A percentile compares a stretch with the other conserved stretches of the same genome.
phyloP scores from a whole-genome alignment of 30 jellyfish, hydroid and myxozoan species.

The Aurelia coerulea region DNA sequence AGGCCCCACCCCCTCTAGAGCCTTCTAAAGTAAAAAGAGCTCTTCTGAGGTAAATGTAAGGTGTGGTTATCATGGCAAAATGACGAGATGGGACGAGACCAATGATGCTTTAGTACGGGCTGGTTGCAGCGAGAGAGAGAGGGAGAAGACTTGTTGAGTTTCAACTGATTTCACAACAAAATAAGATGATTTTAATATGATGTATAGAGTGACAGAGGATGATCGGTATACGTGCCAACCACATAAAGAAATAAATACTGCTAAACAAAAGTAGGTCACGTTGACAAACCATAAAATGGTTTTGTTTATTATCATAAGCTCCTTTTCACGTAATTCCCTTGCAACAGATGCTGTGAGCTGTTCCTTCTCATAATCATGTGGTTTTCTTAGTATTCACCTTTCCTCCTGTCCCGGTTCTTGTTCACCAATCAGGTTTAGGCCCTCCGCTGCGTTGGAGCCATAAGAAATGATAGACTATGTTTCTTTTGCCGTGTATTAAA shows the following conservation, averaged over 20 bases:
- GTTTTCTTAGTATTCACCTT: neutral
- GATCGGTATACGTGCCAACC: no score
- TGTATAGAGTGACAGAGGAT: no score
- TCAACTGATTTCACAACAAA: no score
- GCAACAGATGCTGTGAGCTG: constrained; percentile 10
- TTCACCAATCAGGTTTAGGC: neutral
- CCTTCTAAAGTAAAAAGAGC: no score
- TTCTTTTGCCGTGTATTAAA: neutral
- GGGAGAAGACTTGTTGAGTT: no score
- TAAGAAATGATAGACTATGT: neutral
- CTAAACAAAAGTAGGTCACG: constrained; percentile 19
- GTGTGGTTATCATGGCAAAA: no score
- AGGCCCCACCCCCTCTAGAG: no score
- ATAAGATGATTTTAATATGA: no score
- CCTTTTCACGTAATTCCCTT: constrained; percentile 14
- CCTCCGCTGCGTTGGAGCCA: constrained; percentile 4
- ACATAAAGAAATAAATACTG: neutral
- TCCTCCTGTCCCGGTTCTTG: neutral
- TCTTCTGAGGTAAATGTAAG: no score
- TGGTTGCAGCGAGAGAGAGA: no score
- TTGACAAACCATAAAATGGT: constrained; percentile 44
- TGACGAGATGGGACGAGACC: no score
- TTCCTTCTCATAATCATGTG: constrained; percentile 19
- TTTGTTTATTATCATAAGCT: constrained; percentile 7
- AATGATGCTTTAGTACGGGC: no score